These are phyloP conservation scores for Drosophila pectinifera DNA, from an alignment of 1,140 invertebrate species.

Conservation along the genomic window DNA sequence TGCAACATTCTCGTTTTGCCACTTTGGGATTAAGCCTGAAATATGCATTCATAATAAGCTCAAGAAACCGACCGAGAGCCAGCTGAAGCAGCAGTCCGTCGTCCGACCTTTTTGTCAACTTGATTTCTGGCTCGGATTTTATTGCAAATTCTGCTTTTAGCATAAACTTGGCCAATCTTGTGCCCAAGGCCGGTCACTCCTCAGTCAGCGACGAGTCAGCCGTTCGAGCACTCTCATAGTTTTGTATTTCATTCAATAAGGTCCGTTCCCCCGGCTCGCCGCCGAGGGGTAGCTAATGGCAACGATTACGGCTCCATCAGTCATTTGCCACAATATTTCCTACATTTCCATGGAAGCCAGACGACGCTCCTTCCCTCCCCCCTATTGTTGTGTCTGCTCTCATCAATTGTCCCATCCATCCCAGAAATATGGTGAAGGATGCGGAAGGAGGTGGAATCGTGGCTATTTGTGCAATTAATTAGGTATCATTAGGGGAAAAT, in stretches of 20 bases:
- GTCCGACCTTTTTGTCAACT: conserved; percentile 66
- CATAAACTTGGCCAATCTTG: conserved; percentile 71
- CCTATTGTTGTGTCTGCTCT: conserved; percentile 3
- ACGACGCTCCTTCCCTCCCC: not conserved
- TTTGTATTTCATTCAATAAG: conserved; percentile 46
- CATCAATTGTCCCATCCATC: conserved; percentile 13
- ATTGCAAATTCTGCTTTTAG: conserved; percentile 71
- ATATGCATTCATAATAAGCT: conserved; percentile 78
- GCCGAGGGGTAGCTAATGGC: conserved; percentile 43
- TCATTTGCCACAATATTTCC: conserved; percentile 48
- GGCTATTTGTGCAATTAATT: conserved; percentile 59
- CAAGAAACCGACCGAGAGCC: conserved; percentile 14
- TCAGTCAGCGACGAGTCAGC: conserved; percentile 15
- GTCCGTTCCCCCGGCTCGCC: not conserved
- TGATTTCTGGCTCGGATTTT: conserved; percentile 48
- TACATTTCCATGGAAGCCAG: conserved; percentile 32
- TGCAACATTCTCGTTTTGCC: conserved; percentile 80
- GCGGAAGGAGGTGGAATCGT: not conserved
- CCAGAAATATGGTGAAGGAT: conserved; percentile 1
- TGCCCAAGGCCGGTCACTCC: conserved; percentile 58
- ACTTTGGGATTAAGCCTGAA: conserved; percentile 81
- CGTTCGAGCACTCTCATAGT: conserved; percentile 39
- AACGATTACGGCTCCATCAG: conserved; percentile 57
- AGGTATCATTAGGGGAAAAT: conserved; percentile 44
- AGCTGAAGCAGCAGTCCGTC: conserved; percentile 12